Conservation (phyloP, 2,113 vertebrate species). For the Hippocampus zosterae region DNA sequence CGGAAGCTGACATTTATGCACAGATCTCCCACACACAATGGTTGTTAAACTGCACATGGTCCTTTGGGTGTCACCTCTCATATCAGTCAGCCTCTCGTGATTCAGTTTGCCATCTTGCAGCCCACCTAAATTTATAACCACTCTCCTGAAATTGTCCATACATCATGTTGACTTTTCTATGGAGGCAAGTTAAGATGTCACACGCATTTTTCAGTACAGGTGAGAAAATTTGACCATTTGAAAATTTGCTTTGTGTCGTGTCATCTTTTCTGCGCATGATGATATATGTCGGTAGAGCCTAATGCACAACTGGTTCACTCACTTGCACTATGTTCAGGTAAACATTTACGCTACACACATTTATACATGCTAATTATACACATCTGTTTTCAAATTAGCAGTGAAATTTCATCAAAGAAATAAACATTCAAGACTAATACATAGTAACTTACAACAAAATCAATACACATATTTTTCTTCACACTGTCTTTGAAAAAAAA, state of each 20-base stretch:
- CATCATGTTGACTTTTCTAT: no score
- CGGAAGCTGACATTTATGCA: neutral
- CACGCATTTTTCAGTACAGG: neutral
- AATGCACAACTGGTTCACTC: no score
- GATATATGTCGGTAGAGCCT: neutral
- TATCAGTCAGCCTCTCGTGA: neutral
- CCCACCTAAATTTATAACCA: fast-evolving
- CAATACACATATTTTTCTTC: no score
- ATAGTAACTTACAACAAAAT: neutral
- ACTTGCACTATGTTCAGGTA: no score
- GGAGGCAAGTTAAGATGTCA: neutral
- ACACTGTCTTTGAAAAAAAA: no score
- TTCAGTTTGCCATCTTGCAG: neutral
- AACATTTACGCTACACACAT: no score
- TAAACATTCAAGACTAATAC: no score
- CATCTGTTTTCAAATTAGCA: no score
- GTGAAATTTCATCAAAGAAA: no score
- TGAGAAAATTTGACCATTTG: neutral
- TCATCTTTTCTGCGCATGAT: neutral
- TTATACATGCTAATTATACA: no score
- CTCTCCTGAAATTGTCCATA: neutral
- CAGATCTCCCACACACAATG: neutral
- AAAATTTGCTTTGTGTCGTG: neutral
- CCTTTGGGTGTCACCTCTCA: neutral
- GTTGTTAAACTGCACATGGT: neutral